Evolutionary conservation across 2,888 invertebrate species (phyloP), one percentile per base, ranked within the genome.

Genomic region (Tipula confusa): DNA sequence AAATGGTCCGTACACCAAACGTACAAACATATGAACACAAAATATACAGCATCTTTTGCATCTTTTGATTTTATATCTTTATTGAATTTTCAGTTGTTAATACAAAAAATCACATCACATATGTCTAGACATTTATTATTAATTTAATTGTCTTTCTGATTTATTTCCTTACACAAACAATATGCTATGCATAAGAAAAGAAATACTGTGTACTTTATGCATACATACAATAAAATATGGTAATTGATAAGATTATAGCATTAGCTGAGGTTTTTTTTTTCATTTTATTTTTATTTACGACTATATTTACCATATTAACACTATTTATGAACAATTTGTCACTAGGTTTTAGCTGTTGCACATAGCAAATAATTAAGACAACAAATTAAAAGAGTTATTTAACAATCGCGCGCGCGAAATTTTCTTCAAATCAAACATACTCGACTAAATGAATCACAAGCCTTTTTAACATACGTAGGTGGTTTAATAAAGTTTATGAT

Each of bases 101-200:
- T 64, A 2, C 9, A 9, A 64, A 64, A 64, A 64, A 64, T 64
- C 64, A 64, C 43, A 43, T 18, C 43, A 43, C 64, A 64, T 64
- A 24, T 24, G 64, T 64, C 64, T 64, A 64, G 64, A 64, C 64
- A 11, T 64, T 24, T 64, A 64, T 64, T 64, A 38, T 38, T 64
- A 64, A 64, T 64, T 64, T 64, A 64, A 64, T 64, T 64, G 64
- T 64, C 64, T 64, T 9, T 64, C 64, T 64, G 64, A 64, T 64
- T 64, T 64, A 64, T 64, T 64, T 64, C 64, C 64, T 64, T 64
- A 64, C 64, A 64, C 64, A 64, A 64, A 64, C 24, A 64, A 64
- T 64, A 64, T 24, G 7, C 24, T 9, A 64, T 64, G 64, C 18
- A 64, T 64, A 64, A 64, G 64, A 64, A 64, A 64, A 64, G 64